These are phyloP conservation scores for Lepidurus arcticus DNA, from an alignment of 1,140 invertebrate genomes.

Conservation along the genomic window DNA sequence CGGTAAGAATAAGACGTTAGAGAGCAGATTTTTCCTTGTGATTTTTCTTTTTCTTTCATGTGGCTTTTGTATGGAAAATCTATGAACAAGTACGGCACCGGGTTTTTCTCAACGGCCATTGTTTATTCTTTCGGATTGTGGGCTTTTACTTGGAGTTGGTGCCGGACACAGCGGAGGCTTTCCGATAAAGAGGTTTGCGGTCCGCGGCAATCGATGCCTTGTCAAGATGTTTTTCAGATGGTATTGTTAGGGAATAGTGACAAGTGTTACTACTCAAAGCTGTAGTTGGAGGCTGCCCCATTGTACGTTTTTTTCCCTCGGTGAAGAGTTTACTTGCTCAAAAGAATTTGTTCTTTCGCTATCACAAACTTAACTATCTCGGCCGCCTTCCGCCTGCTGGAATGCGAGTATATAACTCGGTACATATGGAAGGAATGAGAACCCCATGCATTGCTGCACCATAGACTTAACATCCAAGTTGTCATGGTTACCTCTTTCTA, in stretches of 20 bases:
- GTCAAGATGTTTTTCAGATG: background rate
- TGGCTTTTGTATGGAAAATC: background rate
- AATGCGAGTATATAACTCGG: background rate
- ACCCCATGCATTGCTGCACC: background rate
- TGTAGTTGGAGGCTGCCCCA: background rate
- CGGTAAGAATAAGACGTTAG: background rate
- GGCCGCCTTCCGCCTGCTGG: background rate
- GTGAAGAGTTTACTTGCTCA: background rate
- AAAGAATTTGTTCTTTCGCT: background rate
- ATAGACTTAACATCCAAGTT: background rate
- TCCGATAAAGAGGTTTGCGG: constrained; percentile 9
- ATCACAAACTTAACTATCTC: background rate
- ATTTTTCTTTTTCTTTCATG: background rate
- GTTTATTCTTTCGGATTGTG: background rate
- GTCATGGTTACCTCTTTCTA: background rate
- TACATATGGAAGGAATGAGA: background rate
- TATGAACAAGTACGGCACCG: background rate
- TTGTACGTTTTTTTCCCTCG: background rate
- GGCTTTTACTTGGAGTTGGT: constrained; percentile 7
- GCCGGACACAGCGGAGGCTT: constrained; percentile 5
- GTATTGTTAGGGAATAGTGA: background rate
- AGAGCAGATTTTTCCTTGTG: background rate
- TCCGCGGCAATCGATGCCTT: constrained; percentile 9
- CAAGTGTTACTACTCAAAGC: constrained; percentile 14
- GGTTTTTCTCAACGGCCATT: background rate